A percentile compares a stretch with the other conserved stretches of the same genome.
Evolutionary conservation across 2,113 vertebrate species (phyloP).

Genomic region (Lota lota): DNA sequence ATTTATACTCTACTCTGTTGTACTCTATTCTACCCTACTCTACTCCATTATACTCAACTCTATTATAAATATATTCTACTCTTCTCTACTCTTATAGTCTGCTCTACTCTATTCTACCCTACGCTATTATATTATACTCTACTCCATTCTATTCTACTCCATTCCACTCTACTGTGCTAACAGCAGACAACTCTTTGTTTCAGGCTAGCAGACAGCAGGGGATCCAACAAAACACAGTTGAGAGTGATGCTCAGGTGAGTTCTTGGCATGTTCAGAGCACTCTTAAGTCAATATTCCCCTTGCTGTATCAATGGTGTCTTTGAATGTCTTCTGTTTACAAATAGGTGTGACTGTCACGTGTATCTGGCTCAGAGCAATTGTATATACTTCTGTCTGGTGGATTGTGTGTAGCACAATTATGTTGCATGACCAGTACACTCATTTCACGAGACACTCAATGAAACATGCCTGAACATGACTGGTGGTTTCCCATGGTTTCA

Average conservation of each 20-base stretch:
- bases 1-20: too few species aligned
- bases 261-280: neutral
- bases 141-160: neutral
- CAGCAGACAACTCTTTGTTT: constrained; percentile 20
- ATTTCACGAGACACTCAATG: too few species aligned
- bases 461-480: too few species aligned
- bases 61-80: neutral
- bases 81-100: neutral
- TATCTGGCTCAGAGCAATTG: neutral
- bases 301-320: constrained; percentile 25
- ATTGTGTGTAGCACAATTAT: too few species aligned
- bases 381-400: too few species aligned
- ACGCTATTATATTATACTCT: too few species aligned
- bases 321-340: constrained; percentile 18
- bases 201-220: constrained; percentile 85
- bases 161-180: neutral
- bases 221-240: constrained; percentile 75
- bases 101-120: neutral
- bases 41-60: too few species aligned
- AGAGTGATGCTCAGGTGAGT: constrained; percentile 88
- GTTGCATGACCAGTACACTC: too few species aligned
- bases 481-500: constrained; percentile 40
- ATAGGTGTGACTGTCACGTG: constrained; percentile 41
- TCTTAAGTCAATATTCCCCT: neutral
- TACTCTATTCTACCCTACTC: neutral